Evolutionary conservation across 2,888 invertebrate genomes (phyloP).

Genomic region (Plemyria rubiginata): DNA sequence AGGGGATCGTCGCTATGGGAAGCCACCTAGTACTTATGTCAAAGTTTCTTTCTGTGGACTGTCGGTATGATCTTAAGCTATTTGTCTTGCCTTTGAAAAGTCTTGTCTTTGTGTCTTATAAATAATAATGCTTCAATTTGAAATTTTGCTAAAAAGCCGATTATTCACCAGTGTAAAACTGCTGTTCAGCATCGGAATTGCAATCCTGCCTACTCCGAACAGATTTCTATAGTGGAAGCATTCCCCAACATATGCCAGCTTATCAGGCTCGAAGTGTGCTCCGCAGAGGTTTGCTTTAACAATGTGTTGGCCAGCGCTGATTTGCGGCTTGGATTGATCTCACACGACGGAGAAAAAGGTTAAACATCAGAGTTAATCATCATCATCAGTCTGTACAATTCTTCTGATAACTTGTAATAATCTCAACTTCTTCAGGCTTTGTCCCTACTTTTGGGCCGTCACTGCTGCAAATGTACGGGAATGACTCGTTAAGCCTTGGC

Average conservation of each 20-base stretch:
- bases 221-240: slow-evolving; percentile 90
- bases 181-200: slow-evolving; percentile 85
- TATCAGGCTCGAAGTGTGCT: slow-evolving; percentile 87
- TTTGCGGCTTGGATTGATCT: slow-evolving; percentile 60
- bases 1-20: slow-evolving; percentile 53
- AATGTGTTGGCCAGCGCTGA: slow-evolving; percentile 58
- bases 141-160: not conserved
- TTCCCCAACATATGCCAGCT: slow-evolving; percentile 92
- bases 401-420: not conserved
- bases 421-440: slow-evolving; percentile 77
- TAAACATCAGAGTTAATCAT: not conserved
- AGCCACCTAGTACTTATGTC: slow-evolving; percentile 64
- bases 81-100: no score
- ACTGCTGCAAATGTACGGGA: slow-evolving; percentile 90
- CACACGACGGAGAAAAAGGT: slow-evolving; percentile 75
- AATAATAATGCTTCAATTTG: not conserved
- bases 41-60: slow-evolving; percentile 68
- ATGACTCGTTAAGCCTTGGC: slow-evolving; percentile 45
- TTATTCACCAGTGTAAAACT: slow-evolving; percentile 85
- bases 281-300: slow-evolving; percentile 72
- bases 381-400: not conserved
- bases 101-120: no score
- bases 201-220: slow-evolving; percentile 90
- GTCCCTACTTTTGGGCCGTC: slow-evolving; percentile 94
- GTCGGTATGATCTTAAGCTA: slow-evolving; percentile 51